A percentile compares a stretch with the other conserved stretches of the same genome.
phyloP scores from a whole-genome alignment of 2,888 invertebrate species.

The Zaprionus lineosus region DNA sequence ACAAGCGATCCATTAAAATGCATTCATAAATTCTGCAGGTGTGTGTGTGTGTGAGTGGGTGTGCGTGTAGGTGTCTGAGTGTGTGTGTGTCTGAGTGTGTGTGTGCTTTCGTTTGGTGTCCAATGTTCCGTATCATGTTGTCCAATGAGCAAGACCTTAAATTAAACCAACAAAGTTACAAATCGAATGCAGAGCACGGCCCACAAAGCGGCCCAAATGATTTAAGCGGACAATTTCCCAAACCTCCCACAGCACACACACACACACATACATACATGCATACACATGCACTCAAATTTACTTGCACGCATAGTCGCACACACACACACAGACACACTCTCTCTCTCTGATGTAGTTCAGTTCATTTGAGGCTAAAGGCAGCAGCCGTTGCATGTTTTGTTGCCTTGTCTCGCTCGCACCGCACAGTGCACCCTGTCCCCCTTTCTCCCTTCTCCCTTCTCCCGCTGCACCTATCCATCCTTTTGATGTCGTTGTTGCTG shows the following conservation, averaged over 20 bases:
- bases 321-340: slow-evolving; percentile 3
- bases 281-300: not conserved
- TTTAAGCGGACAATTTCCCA: slow-evolving; percentile 49
- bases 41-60: slow-evolving; percentile 21
- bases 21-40: slow-evolving; percentile 71
- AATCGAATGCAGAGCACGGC: slow-evolving; percentile 46
- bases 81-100: slow-evolving; percentile 6
- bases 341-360: slow-evolving; percentile 47
- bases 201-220: slow-evolving; percentile 56
- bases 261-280: slow-evolving; percentile 5
- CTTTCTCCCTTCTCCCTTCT: not conserved
- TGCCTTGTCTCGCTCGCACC: slow-evolving; percentile 10
- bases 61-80: slow-evolving; percentile 6
- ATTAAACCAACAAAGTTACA: slow-evolving; percentile 58
- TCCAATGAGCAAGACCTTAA: slow-evolving; percentile 47
- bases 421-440: not conserved
- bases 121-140: slow-evolving; percentile 37
- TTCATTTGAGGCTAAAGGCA: slow-evolving; percentile 40
- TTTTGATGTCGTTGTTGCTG: too few relatives aligned
- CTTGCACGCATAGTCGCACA: not conserved
- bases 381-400: slow-evolving; percentile 47
- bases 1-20: slow-evolving; percentile 71
- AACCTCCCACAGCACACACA: slow-evolving; percentile 28
- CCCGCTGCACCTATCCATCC: too few relatives aligned
- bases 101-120: slow-evolving; percentile 12